Evolutionary conservation across 1,140 invertebrate genomes (phyloP).

Genomic region (Drosophila setifemur): DNA sequence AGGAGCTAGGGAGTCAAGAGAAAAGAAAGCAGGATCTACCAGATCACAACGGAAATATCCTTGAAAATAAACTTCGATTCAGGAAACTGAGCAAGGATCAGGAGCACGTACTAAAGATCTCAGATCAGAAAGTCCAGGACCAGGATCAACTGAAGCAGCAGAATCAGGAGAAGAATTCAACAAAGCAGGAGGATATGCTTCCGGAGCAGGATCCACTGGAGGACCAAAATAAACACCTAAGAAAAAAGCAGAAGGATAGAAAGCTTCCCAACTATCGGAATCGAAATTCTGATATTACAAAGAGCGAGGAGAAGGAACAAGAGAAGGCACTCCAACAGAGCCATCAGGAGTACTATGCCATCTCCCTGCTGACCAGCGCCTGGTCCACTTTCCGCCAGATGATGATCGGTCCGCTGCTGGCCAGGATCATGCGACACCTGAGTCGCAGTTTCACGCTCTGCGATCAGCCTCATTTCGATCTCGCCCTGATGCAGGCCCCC

Average conservation of each 20-base stretch:
- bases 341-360: neutral
- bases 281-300: no score
- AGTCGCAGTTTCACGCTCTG: slow-evolving; percentile 53
- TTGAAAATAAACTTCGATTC: no score
- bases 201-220: neutral
- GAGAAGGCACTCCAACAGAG: neutral
- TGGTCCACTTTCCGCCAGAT: slow-evolving; percentile 15
- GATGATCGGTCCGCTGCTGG: slow-evolving; percentile 53
- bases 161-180: neutral
- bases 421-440: slow-evolving; percentile 58
- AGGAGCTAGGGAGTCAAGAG: neutral
- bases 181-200: neutral
- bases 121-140: no score
- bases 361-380: neutral
- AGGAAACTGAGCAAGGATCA: no score
- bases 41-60: no score
- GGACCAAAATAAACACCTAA: no score
- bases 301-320: no score
- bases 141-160: no score
- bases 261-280: no score
- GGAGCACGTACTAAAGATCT: no score
- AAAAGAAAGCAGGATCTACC: no score
- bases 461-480: slow-evolving; percentile 76
- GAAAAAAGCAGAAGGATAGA: no score
- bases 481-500: slow-evolving; percentile 54